These are phyloP conservation scores for Aphrocallistes beatrix DNA, from an alignment of 37 sponge, comb jelly and placozoan species.

Conservation along the genomic window DNA sequence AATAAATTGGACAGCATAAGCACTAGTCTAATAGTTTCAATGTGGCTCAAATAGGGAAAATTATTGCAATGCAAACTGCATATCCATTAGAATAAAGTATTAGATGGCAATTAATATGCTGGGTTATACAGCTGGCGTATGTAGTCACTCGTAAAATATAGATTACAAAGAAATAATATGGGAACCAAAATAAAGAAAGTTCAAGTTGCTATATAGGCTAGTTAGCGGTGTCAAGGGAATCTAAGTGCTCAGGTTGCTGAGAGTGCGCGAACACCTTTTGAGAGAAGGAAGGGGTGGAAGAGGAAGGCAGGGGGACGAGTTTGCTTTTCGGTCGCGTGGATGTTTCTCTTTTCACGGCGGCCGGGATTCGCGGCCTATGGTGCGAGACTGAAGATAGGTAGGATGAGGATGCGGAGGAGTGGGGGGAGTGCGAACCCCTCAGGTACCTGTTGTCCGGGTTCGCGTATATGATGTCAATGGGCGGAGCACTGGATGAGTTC, in stretches of 20 bases:
- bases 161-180: too few species aligned
- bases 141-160: too few species aligned
- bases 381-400: neutral
- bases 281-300: constrained; percentile 1
- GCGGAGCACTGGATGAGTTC: neutral
- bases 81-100: too few species aligned
- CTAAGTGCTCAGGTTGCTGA: neutral
- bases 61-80: too few species aligned
- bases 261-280: neutral
- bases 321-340: neutral
- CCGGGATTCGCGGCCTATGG: neutral
- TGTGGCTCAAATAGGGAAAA: too few species aligned
- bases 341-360: neutral
- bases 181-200: too few species aligned
- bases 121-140: too few species aligned
- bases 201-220: too few species aligned
- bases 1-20: too few species aligned
- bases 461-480: neutral
- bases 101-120: too few species aligned
- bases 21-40: too few species aligned
- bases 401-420: neutral
- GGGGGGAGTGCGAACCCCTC: neutral
- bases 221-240: neutral
- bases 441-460: neutral
- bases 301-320: neutral